Conservation (phyloP, 2,888 invertebrate species). For the Ichneumoninae sp. region DNA sequence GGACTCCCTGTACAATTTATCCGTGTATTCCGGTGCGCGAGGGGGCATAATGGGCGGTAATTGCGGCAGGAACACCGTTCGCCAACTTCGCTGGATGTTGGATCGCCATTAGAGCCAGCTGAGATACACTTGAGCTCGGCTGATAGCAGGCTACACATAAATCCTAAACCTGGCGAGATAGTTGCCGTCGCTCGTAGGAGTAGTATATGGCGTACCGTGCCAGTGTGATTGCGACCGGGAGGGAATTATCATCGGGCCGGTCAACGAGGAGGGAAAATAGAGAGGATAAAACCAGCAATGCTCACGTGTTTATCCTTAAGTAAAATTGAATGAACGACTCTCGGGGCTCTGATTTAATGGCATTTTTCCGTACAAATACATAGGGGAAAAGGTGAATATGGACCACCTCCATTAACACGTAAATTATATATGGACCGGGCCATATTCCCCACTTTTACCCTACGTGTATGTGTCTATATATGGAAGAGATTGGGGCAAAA, state of each 20-base stretch:
- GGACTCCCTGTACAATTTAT: neutral
- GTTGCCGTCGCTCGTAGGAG: neutral
- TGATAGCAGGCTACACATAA: constrained; percentile 29
- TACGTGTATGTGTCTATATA: neutral
- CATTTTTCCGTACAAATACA: neutral
- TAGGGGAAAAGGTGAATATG: no score
- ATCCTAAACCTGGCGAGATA: constrained; percentile 2
- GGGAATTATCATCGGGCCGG: no score
- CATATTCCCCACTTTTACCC: no score
- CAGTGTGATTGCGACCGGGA: no score
- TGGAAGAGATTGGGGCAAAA: no score
- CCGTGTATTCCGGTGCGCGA: constrained; percentile 38
- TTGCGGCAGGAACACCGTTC: constrained; percentile 39
- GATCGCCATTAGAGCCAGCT: constrained; percentile 20
- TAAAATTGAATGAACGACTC: constrained; percentile 7
- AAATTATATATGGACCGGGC: no score
- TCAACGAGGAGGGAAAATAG: constrained; percentile 7
- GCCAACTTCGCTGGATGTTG: constrained; percentile 10
- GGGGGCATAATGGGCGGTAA: constrained; percentile 33
- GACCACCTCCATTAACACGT: no score
- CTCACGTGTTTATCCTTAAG: constrained; percentile 30
- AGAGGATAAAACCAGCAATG: constrained; percentile 19
- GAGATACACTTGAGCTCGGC: constrained; percentile 13
- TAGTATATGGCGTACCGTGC: no score
- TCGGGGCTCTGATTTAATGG: neutral